A percentile compares a stretch with the other conserved stretches of the same genome.
phyloP scores from a whole-genome alignment of 1,140 invertebrate genomes.

The Lepidurus apus region DNA sequence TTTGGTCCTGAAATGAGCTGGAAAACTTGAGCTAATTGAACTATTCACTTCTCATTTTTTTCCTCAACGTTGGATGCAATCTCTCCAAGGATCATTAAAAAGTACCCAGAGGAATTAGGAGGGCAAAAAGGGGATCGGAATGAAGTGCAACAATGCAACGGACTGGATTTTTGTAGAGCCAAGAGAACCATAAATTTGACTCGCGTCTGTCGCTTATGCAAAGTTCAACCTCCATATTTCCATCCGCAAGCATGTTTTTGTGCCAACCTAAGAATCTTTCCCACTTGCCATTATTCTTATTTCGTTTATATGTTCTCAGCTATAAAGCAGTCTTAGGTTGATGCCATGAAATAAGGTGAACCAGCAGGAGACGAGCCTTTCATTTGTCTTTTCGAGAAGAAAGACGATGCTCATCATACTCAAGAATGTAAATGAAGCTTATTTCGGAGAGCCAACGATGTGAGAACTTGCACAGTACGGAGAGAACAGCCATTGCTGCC shows the following conservation, averaged over 20 bases:
- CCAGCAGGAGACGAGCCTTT: slow-evolving; percentile 14
- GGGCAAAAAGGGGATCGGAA: background rate
- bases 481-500: background rate
- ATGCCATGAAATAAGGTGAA: slow-evolving; percentile 19
- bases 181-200: background rate
- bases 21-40: too few species aligned
- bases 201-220: background rate
- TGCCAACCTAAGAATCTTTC: background rate
- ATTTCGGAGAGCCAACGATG: background rate
- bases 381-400: slow-evolving; percentile 1
- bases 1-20: too few species aligned
- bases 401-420: background rate
- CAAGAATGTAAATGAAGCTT: background rate
- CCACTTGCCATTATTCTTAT: background rate
- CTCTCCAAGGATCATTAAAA: too few species aligned
- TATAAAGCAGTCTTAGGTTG: background rate
- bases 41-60: too few species aligned
- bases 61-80: too few species aligned
- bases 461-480: background rate
- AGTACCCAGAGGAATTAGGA: too few species aligned
- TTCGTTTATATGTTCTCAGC: background rate
- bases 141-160: background rate
- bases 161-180: background rate
- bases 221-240: background rate
- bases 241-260: slow-evolving; percentile 4